Percentiles rank a stretch among this genome's conserved stretches.
These are phyloP conservation scores for Bradypodion ventrale DNA, from an alignment of 2,797 vertebrate genomes.

Conservation along the genomic window DNA sequence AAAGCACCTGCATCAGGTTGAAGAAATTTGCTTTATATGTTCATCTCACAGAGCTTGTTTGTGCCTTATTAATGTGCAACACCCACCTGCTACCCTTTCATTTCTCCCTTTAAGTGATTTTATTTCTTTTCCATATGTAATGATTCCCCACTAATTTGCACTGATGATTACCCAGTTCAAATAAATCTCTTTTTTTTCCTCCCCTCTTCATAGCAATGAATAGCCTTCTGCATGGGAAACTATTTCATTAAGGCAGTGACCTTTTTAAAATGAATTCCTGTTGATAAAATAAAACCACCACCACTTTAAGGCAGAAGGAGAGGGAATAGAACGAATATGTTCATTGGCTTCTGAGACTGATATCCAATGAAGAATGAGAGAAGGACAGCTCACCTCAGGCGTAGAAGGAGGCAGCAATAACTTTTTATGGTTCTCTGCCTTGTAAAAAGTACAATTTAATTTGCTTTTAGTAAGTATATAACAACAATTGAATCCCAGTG, in stretches of 20 bases:
- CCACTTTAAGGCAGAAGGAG: constrained; percentile 47
- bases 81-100: neutral
- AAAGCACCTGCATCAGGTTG: neutral
- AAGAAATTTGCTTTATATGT: neutral
- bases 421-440: constrained; percentile 33
- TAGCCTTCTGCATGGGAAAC: constrained; percentile 50
- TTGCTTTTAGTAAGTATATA: constrained; percentile 48
- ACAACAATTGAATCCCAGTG: constrained; percentile 26
- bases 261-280: constrained; percentile 64
- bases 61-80: constrained; percentile 17
- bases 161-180: constrained; percentile 57
- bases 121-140: constrained; percentile 38
- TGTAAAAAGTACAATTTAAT: constrained; percentile 44
- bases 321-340: constrained; percentile 54
- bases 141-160: constrained; percentile 52
- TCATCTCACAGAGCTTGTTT: neutral
- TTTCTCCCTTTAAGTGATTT: constrained; percentile 36
- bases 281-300: constrained; percentile 56
- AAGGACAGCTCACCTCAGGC: constrained; percentile 44
- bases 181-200: constrained; percentile 55
- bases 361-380: constrained; percentile 47
- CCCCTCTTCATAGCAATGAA: constrained; percentile 35
- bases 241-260: constrained; percentile 64
- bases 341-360: constrained; percentile 47
- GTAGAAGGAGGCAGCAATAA: constrained; percentile 28